Percentiles rank a stretch among this genome's conserved stretches.
These are phyloP conservation scores for Lanius collurio DNA, from an alignment of 2,113 vertebrate genomes.

Conservation along the genomic window DNA sequence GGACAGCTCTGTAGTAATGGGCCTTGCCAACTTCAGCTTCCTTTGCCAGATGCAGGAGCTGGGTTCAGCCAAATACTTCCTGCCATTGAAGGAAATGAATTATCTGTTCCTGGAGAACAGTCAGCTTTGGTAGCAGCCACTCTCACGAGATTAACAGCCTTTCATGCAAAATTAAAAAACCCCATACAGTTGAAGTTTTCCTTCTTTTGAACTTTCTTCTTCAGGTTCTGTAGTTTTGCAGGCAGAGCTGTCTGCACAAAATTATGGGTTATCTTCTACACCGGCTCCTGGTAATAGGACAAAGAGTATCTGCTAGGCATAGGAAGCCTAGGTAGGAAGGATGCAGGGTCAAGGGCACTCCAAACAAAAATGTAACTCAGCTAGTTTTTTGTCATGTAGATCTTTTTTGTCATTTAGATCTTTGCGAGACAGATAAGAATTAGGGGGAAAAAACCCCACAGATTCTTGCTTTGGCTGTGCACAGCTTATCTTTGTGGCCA, in stretches of 20 bases:
- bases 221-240: neutral
- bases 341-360: neutral
- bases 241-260: neutral
- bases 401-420: neutral
- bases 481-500: neutral
- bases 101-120: neutral
- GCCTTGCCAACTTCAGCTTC: neutral
- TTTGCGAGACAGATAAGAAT: neutral
- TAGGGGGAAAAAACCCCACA: neutral
- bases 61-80: neutral
- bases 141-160: conserved; percentile 14
- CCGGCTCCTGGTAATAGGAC: neutral
- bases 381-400: neutral
- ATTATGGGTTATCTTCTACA: neutral
- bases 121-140: neutral
- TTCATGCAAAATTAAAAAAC: neutral
- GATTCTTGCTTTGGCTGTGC: neutral
- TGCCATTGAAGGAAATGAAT: neutral
- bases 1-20: neutral
- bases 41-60: neutral
- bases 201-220: neutral
- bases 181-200: neutral
- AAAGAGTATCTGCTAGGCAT: neutral
- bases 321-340: neutral
- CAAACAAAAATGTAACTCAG: neutral